Percentiles rank a stretch among this genome's conserved stretches.
Conservation (phyloP, 1,140 invertebrate species). For the Hyposmocoma kahamanoa region DNA sequence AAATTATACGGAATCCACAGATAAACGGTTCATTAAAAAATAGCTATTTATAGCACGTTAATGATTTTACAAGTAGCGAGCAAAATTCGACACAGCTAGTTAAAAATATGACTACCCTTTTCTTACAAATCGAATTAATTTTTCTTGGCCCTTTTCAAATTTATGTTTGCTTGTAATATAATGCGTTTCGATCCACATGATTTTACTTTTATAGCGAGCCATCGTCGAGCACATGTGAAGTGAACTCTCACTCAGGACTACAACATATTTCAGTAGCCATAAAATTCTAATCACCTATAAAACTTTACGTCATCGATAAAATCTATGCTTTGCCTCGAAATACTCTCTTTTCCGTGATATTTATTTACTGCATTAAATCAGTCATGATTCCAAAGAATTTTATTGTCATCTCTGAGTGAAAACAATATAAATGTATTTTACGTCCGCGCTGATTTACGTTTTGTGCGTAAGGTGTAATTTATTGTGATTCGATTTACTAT, state of each 20-base stretch:
- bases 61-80: too few species aligned
- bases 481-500: constrained; percentile 51
- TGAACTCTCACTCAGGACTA: constrained; percentile 1
- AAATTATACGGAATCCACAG: too few species aligned
- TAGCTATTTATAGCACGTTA: too few species aligned
- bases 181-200: constrained; percentile 1
- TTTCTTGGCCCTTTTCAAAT: constrained; percentile 2
- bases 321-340: constrained; percentile 19
- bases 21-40: too few species aligned
- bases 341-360: constrained; percentile 18
- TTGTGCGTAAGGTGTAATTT: constrained; percentile 68
- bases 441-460: constrained; percentile 65
- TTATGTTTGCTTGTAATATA: constrained; percentile 9
- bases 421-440: constrained; percentile 72
- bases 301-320: constrained; percentile 37
- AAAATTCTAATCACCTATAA: constrained; percentile 41
- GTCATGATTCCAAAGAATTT: constrained; percentile 67
- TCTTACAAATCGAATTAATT: too few species aligned
- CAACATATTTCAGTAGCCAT: constrained; percentile 31
- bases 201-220: neutral
- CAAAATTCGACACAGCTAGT: too few species aligned
- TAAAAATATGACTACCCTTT: too few species aligned
- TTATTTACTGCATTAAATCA: constrained; percentile 58
- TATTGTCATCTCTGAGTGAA: constrained; percentile 67
- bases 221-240: neutral